Evolutionary conservation across 2,888 invertebrate genomes (phyloP).

Genomic region (Ceramica pisi): DNA sequence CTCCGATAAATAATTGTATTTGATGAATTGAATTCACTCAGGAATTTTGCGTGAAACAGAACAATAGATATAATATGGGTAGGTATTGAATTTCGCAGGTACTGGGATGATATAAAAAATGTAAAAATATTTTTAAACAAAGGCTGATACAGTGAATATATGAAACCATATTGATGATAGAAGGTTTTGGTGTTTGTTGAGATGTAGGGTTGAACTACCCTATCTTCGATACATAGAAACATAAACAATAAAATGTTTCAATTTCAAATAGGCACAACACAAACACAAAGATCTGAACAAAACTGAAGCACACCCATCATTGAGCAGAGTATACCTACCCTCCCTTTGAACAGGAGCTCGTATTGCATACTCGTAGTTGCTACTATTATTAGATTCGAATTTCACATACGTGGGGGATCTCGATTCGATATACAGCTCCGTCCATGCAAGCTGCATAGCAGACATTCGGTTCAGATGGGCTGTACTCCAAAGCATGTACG

Average conservation of each 20-base stretch:
- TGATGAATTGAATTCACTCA: conserved; percentile 60
- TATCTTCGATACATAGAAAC: background rate
- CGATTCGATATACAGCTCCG: conserved; percentile 83
- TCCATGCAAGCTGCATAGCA: conserved; percentile 87
- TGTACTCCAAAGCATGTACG: conserved; percentile 83
- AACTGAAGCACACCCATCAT: background rate
- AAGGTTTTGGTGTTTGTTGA: background rate
- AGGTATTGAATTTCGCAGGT: conserved; percentile 20
- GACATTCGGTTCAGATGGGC: conserved; percentile 79
- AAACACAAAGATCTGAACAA: background rate
- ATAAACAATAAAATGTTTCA: background rate
- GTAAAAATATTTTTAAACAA: conserved; percentile 2
- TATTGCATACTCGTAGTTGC: conserved; percentile 5
- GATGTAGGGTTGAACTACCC: background rate
- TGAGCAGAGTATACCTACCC: background rate
- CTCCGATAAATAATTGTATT: conserved; percentile 62
- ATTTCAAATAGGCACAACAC: conserved; percentile 1
- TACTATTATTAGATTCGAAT: conserved; percentile 1
- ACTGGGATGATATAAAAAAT: conserved; percentile 29
- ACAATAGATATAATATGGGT: conserved; percentile 18
- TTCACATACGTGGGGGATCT: conserved; percentile 81
- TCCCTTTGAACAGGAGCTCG: conserved; percentile 3
- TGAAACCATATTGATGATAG: background rate
- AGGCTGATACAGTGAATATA: background rate
- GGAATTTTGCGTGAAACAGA: conserved; percentile 53